Conservation (phyloP, 2,888 invertebrate genomes). For the Eumerus sabulonum region DNA sequence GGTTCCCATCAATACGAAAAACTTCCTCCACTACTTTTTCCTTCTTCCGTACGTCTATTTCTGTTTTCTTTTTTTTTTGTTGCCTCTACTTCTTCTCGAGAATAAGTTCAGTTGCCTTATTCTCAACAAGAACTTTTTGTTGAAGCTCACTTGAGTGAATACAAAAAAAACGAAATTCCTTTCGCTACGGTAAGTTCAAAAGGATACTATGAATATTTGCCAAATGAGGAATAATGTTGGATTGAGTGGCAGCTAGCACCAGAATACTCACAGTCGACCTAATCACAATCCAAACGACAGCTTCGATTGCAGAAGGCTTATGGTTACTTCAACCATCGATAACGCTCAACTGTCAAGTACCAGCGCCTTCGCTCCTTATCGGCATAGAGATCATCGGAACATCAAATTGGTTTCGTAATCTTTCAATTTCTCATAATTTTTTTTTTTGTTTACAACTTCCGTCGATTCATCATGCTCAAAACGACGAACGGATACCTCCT, state of each 20-base stretch:
- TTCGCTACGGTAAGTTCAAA: conserved; percentile 13
- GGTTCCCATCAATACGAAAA: conserved; percentile 56
- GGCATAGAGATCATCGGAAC: not conserved
- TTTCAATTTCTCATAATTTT: not conserved
- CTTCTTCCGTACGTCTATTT: conserved; percentile 3
- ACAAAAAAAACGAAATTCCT: conserved; percentile 35
- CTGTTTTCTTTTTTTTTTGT: not conserved
- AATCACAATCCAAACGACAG: conserved; percentile 30
- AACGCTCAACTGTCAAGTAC: not conserved
- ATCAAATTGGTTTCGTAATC: conserved; percentile 1
- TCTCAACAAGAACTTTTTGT: conserved; percentile 46
- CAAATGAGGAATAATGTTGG: conserved; percentile 39
- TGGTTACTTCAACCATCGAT: conserved; percentile 13
- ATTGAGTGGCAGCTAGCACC: conserved; percentile 18
- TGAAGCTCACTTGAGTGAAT: conserved; percentile 52
- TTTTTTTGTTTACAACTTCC: conserved; percentile 1
- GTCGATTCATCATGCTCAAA: conserved; percentile 19
- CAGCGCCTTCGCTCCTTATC: not conserved
- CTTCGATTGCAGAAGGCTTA: not conserved
- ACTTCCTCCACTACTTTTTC: conserved; percentile 30
- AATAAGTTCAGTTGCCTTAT: conserved; percentile 14
- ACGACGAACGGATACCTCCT: not conserved
- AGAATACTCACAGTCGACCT: conserved; percentile 16
- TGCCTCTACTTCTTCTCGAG: no score
- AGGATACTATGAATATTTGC: conserved; percentile 16